Evolutionary conservation across 2,888 invertebrate species (phyloP), one percentile per base, ranked within the genome.

Genomic region (Perizoma affinitatum): DNA sequence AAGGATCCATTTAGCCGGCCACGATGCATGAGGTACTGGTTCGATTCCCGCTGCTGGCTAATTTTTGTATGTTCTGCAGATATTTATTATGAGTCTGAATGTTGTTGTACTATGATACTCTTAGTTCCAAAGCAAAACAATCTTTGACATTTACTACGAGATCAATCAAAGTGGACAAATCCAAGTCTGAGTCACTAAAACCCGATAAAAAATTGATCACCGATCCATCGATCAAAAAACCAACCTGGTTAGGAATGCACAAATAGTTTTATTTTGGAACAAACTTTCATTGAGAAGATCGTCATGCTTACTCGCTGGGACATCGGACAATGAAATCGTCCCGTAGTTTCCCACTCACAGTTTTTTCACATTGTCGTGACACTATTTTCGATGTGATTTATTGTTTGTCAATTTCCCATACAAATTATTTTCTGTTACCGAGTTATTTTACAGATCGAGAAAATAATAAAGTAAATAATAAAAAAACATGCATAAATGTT

Each of bases 311-410:
- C 67, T 60, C 69, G 65, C 71, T 73, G 76, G 74, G 75, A 73
- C 73, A 68, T 61, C 70, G 74, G 74, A 82, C 86, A 88, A 86
- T 85, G 84, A 83, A 88, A 86, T 83, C 81, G 76, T 80, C 46
- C 57, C 80, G 76, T 79, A 79, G 78, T 79, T 84, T 87, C 84
- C 81, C 82, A 83, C 80, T 84, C 75, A 74, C 73, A 73, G 85
- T 87, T 87, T 89, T 88, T 86, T 83, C 71, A 62, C 68, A 71
- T 58, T 70, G 72, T 88, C 91, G 91, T 90, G 91, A 92, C 87
- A 86, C 83, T 83, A 86, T 86, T 89, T 88, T 83, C 83, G 82
- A 81, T 86, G 88, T 89, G 89, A 90, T 87, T 89, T 86, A 87
- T 83, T 84, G 77, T 73, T 75, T 74, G 74, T 82, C 76, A 75